Evolutionary conservation across 2,113 vertebrate genomes (phyloP).

Genomic region (Anarrhichthys ocellatus): DNA sequence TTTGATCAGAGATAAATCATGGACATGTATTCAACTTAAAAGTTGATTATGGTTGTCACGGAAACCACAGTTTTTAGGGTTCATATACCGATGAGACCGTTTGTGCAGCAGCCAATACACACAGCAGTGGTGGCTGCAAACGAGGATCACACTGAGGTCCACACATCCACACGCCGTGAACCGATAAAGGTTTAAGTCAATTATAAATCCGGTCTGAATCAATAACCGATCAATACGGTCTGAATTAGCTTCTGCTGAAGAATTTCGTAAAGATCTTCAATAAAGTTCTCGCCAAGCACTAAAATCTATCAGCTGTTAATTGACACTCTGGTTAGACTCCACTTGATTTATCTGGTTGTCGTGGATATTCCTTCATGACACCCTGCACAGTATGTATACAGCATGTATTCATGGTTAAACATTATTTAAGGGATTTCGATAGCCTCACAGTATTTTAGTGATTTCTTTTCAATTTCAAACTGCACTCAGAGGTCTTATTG

Average conservation of each 20-base stretch:
- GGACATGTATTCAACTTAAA: constrained; percentile 18
- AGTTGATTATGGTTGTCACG: constrained; percentile 32
- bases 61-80: constrained; percentile 28
- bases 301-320: constrained; percentile 44
- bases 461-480: not conserved
- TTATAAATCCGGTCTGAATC: constrained; percentile 41
- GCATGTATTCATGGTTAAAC: not conserved
- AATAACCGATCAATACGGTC: constrained; percentile 1
- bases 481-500: not conserved
- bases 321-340: constrained; percentile 16
- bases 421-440: not conserved
- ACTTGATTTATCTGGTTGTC: constrained; percentile 18
- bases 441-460: not conserved
- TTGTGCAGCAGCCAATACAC: not conserved
- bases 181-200: constrained; percentile 12
- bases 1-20: constrained; percentile 38
- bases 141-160: constrained; percentile 30
- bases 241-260: constrained; percentile 32
- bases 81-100: constrained; percentile 1
- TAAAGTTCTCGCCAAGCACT: constrained; percentile 29
- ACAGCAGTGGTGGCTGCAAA: constrained; percentile 25
- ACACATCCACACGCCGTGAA: constrained; percentile 10
- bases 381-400: not conserved
- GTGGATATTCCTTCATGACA: constrained; percentile 10
- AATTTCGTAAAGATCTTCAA: constrained; percentile 42